Conservation (phyloP, 2,113 vertebrate genomes). For the Galeopterus variegatus region DNA sequence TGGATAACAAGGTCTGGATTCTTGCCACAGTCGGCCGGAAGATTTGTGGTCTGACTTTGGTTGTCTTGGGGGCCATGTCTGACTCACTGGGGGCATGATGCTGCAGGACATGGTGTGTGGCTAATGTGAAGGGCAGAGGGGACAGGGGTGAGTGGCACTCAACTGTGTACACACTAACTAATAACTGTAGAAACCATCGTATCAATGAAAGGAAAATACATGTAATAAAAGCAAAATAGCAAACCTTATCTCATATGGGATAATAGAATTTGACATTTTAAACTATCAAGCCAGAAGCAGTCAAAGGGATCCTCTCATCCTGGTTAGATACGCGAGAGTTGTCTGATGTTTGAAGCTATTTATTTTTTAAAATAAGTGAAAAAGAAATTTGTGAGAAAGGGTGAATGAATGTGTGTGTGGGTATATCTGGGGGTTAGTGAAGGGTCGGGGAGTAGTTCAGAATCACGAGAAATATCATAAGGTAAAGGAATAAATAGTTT, state of each 20-base stretch:
- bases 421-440: not conserved
- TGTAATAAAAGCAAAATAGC: not conserved
- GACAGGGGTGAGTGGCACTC: not conserved
- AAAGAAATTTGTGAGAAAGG: not conserved
- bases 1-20: not conserved
- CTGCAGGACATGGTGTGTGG: fast-evolving
- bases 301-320: not conserved
- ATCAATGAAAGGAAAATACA: constrained; percentile 7
- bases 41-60: not conserved
- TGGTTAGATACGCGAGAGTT: not conserved
- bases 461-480: not conserved
- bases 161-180: not conserved
- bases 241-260: not conserved
- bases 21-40: not conserved
- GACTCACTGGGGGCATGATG: not conserved
- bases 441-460: not conserved
- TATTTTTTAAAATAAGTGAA: not conserved
- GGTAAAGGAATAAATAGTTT: not conserved
- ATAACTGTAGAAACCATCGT: constrained; percentile 8
- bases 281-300: not conserved
- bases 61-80: not conserved
- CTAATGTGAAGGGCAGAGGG: not conserved
- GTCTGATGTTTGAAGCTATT: not conserved
- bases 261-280: not conserved
- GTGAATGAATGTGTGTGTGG: not conserved